Evolutionary conservation across 2,888 invertebrate species (phyloP), one percentile per base, ranked within the genome.

Genomic region (Drosophila diplacantha): DNA sequence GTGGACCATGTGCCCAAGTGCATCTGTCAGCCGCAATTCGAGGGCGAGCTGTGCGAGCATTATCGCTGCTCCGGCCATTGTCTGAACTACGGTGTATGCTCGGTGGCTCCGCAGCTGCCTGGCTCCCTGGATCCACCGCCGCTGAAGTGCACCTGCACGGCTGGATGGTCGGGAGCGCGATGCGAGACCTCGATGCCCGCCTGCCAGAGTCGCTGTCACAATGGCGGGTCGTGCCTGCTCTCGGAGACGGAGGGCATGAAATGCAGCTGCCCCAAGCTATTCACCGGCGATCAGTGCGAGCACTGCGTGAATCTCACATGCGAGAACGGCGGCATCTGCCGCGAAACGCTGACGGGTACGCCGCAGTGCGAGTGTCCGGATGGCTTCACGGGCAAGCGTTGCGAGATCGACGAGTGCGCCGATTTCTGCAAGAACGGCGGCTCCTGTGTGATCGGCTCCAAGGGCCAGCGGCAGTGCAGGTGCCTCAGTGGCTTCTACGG

Each of bases 41-140:
- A 90, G 38, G 94, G 95, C 18, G 89, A 90, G 66, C 87, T 90
- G 49, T 95, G 95, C 88, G 91, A 93, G 85, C 90, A 91, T 78
- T 93, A 92, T 86, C 90, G 91, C 56, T 94, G 94, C 84, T 91
- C 93, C 3, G 92, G 91, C 8, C 91, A 90, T 84, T 94, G 94
- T 81, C 89, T 90, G 75, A 92, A 93, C 83, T 90, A 91, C 67
- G 92, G 91, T 35, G 81, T 89, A 56, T 92, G 92, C 72, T 89
- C 90, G 49, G 86, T 90, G 75, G 87, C 78, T 57, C 87, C 81
- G 37, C 85, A 83, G 55, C 32, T 87, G 62, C 86, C 85, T 0
- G 85, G 85, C 2, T 72, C 84, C 8, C 53, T 68, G 7, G 85
- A 86, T 4, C 87, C 87, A 5, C 87, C 88, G 18, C 85, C 84